These are phyloP conservation scores for Bombyx huttoni DNA, from an alignment of 2,888 invertebrate species.

Conservation along the genomic window DNA sequence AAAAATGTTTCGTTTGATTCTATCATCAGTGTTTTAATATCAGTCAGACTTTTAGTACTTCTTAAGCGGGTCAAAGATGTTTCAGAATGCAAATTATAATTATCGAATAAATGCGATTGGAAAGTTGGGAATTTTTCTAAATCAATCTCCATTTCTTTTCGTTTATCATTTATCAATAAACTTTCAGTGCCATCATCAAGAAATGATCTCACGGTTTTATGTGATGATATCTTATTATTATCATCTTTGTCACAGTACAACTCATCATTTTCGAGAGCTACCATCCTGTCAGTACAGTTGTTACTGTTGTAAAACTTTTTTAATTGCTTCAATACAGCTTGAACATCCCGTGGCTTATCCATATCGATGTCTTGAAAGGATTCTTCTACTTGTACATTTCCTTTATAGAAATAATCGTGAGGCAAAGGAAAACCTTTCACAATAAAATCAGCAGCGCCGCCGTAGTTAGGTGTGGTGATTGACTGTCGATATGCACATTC, in stretches of 20 bases:
- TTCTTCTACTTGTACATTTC: conserved; percentile 28
- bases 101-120: background rate
- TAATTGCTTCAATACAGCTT: conserved; percentile 25
- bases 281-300: conserved; percentile 21
- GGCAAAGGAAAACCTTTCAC: conserved; percentile 38
- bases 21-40: conserved; percentile 17
- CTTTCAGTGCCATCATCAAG: background rate
- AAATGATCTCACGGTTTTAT: background rate
- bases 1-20: conserved; percentile 12
- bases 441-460: conserved; percentile 27
- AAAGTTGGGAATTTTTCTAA: background rate
- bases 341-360: conserved; percentile 27
- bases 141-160: background rate
- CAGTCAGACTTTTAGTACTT: conserved; percentile 17
- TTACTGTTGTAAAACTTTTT: conserved; percentile 23
- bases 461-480: conserved; percentile 35
- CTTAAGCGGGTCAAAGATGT: conserved; percentile 1
- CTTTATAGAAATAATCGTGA: conserved; percentile 45
- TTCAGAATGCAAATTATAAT: background rate
- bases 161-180: background rate
- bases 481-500: conserved; percentile 66
- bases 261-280: conserved; percentile 17
- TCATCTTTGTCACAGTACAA: background rate
- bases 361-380: conserved; percentile 22
- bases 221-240: background rate